phyloP scores from a whole-genome alignment of 1,140 invertebrate species.

The Mycetomoellerius zeteki region DNA sequence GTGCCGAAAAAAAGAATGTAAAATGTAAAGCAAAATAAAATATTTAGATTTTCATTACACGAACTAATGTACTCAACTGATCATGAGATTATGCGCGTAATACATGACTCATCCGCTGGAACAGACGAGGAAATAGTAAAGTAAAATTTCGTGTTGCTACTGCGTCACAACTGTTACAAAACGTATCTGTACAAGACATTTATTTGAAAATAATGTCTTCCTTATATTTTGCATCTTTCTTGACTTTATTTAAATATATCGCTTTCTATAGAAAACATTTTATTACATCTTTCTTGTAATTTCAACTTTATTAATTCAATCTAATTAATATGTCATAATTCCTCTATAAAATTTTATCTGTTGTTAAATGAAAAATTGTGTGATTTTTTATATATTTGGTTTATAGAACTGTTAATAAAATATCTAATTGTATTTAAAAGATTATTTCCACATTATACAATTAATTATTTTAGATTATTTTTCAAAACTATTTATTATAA shows the following conservation, averaged over 20 bases:
- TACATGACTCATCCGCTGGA: slow-evolving; percentile 65
- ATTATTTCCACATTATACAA: not conserved
- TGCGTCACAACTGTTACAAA: not conserved
- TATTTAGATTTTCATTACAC: not conserved
- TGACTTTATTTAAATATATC: not conserved
- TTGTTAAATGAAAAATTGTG: not conserved
- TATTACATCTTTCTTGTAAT: not conserved
- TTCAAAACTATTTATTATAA: not conserved
- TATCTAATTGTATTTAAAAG: not conserved
- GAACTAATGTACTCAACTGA: slow-evolving; percentile 65
- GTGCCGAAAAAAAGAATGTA: not conserved
- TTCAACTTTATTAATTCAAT: slow-evolving; percentile 21
- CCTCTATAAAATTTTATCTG: not conserved
- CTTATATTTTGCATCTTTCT: not conserved
- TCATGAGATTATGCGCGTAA: slow-evolving; percentile 55
- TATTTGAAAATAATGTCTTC: not conserved
- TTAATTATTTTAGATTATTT: not conserved
- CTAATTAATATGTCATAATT: not conserved
- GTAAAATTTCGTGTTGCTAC: not conserved
- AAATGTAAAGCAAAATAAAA: not conserved
- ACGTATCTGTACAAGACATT: not conserved
- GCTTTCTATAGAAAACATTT: not conserved
- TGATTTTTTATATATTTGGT: not conserved
- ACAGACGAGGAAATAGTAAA: slow-evolving; percentile 8
- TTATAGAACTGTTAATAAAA: not conserved